Evolutionary conservation across 2,888 invertebrate species (phyloP).

Genomic region (Mesorhabditis sp.): DNA sequence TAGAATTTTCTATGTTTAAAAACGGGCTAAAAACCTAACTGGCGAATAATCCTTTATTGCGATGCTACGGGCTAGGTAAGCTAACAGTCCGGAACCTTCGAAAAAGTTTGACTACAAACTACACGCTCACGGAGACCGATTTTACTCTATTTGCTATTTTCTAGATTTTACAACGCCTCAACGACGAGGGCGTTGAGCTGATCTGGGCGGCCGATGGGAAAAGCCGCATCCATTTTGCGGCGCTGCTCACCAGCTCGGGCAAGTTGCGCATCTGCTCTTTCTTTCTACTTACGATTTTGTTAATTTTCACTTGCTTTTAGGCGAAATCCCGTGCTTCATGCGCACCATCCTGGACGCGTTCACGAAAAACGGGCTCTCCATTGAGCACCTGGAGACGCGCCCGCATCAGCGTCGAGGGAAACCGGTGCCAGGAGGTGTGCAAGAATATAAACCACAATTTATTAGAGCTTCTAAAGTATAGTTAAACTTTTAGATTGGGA

Average conservation of each 20-base stretch:
- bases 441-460: background rate
- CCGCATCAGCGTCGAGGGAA: conserved; percentile 5
- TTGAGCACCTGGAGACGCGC: conserved; percentile 49
- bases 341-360: conserved; percentile 31
- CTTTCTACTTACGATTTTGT: background rate
- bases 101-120: too few relatives aligned
- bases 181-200: conserved; percentile 54
- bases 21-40: too few relatives aligned
- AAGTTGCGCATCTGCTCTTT: conserved; percentile 2
- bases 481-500: conserved; percentile 19
- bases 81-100: too few relatives aligned
- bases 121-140: too few relatives aligned
- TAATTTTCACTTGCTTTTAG: conserved; percentile 15
- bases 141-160: conserved; percentile 7
- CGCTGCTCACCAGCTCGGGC: conserved; percentile 35
- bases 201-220: conserved; percentile 37
- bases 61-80: too few relatives aligned
- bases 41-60: too few relatives aligned
- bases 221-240: conserved; percentile 29
- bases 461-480: background rate
- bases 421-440: background rate
- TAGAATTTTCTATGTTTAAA: too few relatives aligned
- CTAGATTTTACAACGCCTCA: conserved; percentile 48
- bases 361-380: conserved; percentile 22
- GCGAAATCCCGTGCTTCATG: conserved; percentile 30